Base-by-base conservation (phyloP, 2,797 vertebrate genomes). In the Ceryle rudis region DNA sequence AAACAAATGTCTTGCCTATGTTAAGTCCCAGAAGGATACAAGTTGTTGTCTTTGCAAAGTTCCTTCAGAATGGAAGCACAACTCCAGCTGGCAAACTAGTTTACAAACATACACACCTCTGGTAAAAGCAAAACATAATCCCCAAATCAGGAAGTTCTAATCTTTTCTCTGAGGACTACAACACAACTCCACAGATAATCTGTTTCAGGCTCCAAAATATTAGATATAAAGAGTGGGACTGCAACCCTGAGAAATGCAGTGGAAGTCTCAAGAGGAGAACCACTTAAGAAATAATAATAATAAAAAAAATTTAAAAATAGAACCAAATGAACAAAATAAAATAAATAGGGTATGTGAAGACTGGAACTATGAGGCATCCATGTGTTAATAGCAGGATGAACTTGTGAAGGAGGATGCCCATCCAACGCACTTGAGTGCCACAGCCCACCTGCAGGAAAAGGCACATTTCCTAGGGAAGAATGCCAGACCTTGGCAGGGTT, bases 401-500 rank as follows among this genome's bases (percentile, higher is more conserved):
- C 23, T 37, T n/a, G 23, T 19, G 37, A 57, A 11, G 14, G 6
- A 33, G 6, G 49, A 9, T 18, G 5, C 11, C 35, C 6, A 3
- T 20, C 47, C 46, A n/a, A 4, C 4, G 19, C 47, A 10, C 0
- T 1, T 31, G 35, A 75, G 20, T 10, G 31, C 13, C 46, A 25
- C 33, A 20, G 19, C 11, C 11, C 31, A 16, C 26, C 41, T 49
- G 54, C 55, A 62, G 54, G 1, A 7, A 37, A 41, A 35, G 31
- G 39, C 5, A 2, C 23, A 2, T 15, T 46, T 52, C n/a, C 66
- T 31, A 25, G 44, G 20, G 13, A 90, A 6, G 16, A 55, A 55
- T 18, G 10, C 31, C 15, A 29, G 1, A 0, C 11, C 14, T 37
- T 35, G 57, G 5, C 1, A 29, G 39, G 7, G 19, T 60, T 47